phyloP scores from a whole-genome alignment of 2,113 vertebrate genomes.

The Chrysemys picta region DNA sequence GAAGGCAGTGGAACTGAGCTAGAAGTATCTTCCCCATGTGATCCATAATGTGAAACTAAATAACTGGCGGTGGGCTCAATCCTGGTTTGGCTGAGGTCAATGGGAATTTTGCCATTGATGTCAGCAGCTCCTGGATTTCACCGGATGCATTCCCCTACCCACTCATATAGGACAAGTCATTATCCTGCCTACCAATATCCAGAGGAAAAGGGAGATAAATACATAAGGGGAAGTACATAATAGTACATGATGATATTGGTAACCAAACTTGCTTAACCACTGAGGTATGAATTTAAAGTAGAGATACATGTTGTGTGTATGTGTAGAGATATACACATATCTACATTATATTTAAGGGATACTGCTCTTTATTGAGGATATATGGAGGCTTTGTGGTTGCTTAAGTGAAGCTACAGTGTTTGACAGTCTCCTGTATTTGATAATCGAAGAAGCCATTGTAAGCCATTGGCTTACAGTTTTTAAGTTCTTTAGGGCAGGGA shows the following conservation, averaged over 20 bases:
- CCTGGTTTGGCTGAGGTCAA: too few relatives aligned
- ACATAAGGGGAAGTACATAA: slow-evolving; percentile 25
- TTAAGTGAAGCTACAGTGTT: neutral
- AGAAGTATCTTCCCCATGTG: neutral
- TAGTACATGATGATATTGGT: accelerated
- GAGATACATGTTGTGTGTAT: neutral
- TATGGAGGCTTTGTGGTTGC: neutral
- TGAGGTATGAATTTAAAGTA: neutral
- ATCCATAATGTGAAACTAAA: neutral
- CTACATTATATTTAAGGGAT: neutral
- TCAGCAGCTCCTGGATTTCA: too few relatives aligned
- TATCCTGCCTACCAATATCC: neutral
- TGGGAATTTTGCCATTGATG: too few relatives aligned
- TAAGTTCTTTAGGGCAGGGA: neutral
- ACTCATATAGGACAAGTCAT: neutral
- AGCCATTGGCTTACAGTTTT: neutral
- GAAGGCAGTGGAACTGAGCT: neutral
- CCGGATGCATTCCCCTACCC: neutral
- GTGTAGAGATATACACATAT: neutral
- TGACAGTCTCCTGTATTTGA: neutral
- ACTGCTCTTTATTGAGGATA: neutral
- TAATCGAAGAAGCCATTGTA: neutral
- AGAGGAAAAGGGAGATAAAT: neutral
- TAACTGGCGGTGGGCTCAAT: too few relatives aligned
- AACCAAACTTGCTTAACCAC: neutral